Evolutionary conservation across 1,140 invertebrate genomes (phyloP).

Genomic region (Odontomachus brunneus): DNA sequence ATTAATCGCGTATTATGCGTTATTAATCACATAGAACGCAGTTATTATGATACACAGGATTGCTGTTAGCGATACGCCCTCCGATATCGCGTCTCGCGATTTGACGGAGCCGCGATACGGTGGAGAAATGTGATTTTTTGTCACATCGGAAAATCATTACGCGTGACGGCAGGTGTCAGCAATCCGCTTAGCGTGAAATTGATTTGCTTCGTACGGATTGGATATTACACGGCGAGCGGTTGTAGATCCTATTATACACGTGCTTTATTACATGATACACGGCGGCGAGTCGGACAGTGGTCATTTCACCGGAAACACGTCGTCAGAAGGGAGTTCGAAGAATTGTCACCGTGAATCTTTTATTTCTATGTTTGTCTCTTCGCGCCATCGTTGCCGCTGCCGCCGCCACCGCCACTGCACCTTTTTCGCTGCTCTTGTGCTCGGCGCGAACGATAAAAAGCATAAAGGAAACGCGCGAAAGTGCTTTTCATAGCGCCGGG

Average conservation of each 20-base stretch:
- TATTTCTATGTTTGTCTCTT: constrained; percentile 17
- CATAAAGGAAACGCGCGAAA: not conserved
- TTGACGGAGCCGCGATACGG: not conserved
- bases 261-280: not conserved
- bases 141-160: constrained; percentile 36
- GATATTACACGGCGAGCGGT: not conserved
- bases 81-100: not conserved
- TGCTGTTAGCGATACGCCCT: constrained; percentile 12
- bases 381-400: too few relatives aligned
- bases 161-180: constrained; percentile 25
- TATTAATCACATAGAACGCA: constrained; percentile 20
- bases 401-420: not conserved
- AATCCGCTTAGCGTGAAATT: constrained; percentile 39
- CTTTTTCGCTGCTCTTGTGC: too few relatives aligned
- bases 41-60: constrained; percentile 19
- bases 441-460: not conserved
- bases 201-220: constrained; percentile 6
- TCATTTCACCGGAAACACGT: not conserved
- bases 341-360: not conserved
- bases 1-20: not conserved
- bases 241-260: constrained; percentile 12
- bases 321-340: not conserved
- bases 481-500: not conserved
- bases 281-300: not conserved
- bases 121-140: not conserved